These are phyloP conservation scores for Psittacula cyanocephala DNA, from an alignment of 2,113 vertebrate species.

Conservation along the genomic window DNA sequence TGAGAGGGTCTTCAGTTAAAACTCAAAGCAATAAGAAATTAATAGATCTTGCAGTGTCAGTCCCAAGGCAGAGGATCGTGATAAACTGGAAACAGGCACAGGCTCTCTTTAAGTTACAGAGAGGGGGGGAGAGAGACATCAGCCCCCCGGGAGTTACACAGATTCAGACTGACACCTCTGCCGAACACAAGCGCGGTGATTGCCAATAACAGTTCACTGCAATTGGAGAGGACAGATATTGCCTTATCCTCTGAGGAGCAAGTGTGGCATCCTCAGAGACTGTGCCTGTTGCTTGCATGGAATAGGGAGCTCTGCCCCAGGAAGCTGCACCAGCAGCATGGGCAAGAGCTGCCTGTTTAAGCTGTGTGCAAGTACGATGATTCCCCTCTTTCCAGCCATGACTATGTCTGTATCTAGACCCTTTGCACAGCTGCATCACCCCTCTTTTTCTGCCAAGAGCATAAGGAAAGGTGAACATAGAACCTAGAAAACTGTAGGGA, in stretches of 20 bases:
- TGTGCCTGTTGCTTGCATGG: not conserved
- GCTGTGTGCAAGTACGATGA: not conserved
- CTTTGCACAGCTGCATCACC: not conserved
- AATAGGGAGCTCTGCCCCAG: not conserved
- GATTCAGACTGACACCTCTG: not conserved
- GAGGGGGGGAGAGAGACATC: not conserved
- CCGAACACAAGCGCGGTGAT: not conserved
- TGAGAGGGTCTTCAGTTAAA: conserved; percentile 45
- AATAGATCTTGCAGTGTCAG: conserved; percentile 52
- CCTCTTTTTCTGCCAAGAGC: not conserved
- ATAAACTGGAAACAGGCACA: conserved; percentile 40
- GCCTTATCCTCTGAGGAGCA: not conserved
- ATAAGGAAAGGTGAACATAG: not conserved
- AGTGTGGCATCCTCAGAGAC: not conserved
- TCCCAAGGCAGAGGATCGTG: conserved; percentile 46
- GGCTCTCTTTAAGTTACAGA: not conserved
- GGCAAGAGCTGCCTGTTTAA: not conserved
- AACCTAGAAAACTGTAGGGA: not conserved
- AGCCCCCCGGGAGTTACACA: not conserved
- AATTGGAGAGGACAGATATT: not conserved
- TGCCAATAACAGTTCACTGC: conserved; percentile 22
- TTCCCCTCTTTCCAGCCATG: not conserved
- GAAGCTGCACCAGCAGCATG: not conserved
- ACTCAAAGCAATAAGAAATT: conserved; percentile 57
- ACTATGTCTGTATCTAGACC: not conserved